Base-by-base conservation (phyloP, 2,888 invertebrate genomes). In the Ophion slaviceki region DNA sequence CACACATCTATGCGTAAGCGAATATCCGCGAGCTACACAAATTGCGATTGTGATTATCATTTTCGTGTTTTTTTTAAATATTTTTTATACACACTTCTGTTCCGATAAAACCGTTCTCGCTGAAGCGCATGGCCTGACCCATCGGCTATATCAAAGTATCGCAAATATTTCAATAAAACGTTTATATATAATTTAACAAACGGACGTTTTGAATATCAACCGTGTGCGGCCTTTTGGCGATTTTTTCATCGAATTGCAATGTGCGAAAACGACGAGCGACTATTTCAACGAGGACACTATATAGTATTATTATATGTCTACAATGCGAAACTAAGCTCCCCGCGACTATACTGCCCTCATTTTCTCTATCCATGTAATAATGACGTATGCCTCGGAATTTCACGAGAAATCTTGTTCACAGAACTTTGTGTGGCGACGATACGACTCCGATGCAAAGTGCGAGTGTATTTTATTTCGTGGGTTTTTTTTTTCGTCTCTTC, bases 151-250 rank as follows among this genome's bases (percentile, higher is more conserved):
- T 53, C 53, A 53, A 36, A 75, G n/a, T 64, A 77, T 84, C 76
- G 72, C 53, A 47, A 71, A 76, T 72, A 53, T 64, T 71, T 66
- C 36, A 80, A 74, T 67, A 80, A 80, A 80, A 45, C 66, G 66
- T 80, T 72, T 72, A 80, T 80, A 82, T 82, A 82, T 82, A 82
- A 82, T 82, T 66, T 61, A 32, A 62, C 67, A 62, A 82, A 79
- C 53, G 53, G 53, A 53, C 5, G 74, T 82, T 82, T 76, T 71
- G 71, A 72, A 61, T 67, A 67, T 76, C 45, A 40, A 76, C 36
- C 28, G 24, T 66, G 53, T 67, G n/a, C 17, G n/a, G 10, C 28
- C 24, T 8, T 8, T 32, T 36, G 66, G 71, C 53, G 17, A 53
- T 53, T 2, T 47, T 53, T 40, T 79, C 79, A 62, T 79, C 68